phyloP scores from a whole-genome alignment of 1,140 invertebrate species.

The Calephelis nemesis region DNA sequence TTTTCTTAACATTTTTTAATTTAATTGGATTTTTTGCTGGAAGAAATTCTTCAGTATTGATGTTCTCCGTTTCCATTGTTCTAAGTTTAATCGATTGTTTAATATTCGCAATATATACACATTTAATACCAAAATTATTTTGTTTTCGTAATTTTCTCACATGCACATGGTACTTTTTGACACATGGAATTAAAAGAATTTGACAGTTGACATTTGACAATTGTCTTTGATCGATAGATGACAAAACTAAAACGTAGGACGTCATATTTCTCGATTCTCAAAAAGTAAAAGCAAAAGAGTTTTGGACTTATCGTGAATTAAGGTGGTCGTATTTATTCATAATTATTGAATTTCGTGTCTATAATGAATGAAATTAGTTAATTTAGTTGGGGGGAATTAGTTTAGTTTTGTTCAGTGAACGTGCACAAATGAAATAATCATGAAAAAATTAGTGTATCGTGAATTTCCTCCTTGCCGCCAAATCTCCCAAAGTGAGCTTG shows the following conservation, averaged over 20 bases:
- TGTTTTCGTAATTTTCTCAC: background rate
- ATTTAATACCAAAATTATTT: background rate
- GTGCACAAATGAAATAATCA: too few relatives aligned
- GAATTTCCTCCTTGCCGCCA: too few relatives aligned
- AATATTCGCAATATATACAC: background rate
- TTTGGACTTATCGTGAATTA: too few relatives aligned
- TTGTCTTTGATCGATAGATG: background rate
- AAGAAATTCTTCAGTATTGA: slow-evolving; percentile 80
- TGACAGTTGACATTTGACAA: background rate
- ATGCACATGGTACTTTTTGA: slow-evolving; percentile 8
- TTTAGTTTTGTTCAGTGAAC: too few relatives aligned
- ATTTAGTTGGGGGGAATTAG: too few relatives aligned
- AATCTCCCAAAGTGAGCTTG: too few relatives aligned
- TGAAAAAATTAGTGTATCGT: too few relatives aligned
- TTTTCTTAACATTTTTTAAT: slow-evolving; percentile 77
- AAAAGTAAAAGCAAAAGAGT: background rate
- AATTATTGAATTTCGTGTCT: too few relatives aligned
- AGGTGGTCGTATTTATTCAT: too few relatives aligned
- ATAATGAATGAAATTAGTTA: too few relatives aligned
- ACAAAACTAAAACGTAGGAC: too few relatives aligned
- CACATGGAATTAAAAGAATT: background rate
- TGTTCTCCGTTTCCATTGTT: slow-evolving; percentile 74
- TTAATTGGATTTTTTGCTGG: slow-evolving; percentile 75
- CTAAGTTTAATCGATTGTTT: background rate
- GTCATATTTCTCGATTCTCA: too few relatives aligned